Evolutionary conservation across 2,797 vertebrate genomes (phyloP).

Genomic region (Notoglanidium macrostoma): DNA sequence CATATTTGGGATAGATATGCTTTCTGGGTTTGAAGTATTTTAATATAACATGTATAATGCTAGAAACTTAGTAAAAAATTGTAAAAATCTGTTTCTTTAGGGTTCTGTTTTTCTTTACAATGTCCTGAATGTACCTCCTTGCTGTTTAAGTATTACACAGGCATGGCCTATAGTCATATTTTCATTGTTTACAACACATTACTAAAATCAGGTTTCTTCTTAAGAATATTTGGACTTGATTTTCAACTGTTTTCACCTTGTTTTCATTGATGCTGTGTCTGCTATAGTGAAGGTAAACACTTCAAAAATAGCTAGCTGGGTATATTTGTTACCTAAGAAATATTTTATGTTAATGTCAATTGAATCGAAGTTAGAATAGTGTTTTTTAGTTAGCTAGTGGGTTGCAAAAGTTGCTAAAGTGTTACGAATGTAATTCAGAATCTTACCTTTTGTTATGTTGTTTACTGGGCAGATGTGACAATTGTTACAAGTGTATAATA

Average conservation of each 20-base stretch:
- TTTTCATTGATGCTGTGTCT: not conserved
- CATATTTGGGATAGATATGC: not conserved
- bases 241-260: not conserved
- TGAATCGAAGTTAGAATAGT: no score
- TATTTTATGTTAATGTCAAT: not conserved
- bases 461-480: not conserved
- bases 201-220: not conserved
- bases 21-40: not conserved
- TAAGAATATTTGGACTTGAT: not conserved
- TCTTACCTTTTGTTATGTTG: not conserved
- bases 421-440: conserved; percentile 4
- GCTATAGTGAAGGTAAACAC: not conserved
- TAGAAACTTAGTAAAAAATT: not conserved
- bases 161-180: not conserved
- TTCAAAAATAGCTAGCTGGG: not conserved
- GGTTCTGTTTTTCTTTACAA: not conserved
- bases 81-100: not conserved
- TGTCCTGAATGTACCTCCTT: not conserved
- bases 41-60: not conserved
- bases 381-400: not conserved
- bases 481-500: not conserved
- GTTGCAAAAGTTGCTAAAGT: not conserved
- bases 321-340: not conserved
- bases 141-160: not conserved
- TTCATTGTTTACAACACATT: not conserved